These are phyloP conservation scores for Pocillopora verrucosa DNA, from an alignment of 64 coral and sea anemone genomes.

Conservation along the genomic window DNA sequence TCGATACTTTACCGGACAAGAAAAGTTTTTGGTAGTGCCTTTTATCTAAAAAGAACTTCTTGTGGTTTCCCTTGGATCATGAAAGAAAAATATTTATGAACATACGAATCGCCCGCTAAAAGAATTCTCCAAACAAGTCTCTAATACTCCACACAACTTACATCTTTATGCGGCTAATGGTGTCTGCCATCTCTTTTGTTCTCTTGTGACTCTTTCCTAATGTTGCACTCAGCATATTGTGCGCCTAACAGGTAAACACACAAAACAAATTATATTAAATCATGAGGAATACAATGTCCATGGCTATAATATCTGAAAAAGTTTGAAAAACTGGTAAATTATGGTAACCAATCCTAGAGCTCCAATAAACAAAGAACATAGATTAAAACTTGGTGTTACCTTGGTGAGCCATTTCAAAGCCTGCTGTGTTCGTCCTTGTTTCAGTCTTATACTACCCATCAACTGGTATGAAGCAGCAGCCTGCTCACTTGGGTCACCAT, in stretches of 20 bases:
- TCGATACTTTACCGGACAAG: too few relatives aligned
- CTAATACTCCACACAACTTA: not conserved
- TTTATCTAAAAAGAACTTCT: too few relatives aligned
- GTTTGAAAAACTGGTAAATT: too few relatives aligned
- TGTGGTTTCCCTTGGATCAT: too few relatives aligned
- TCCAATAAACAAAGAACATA: not conserved
- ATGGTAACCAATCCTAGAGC: too few relatives aligned
- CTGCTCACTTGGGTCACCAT: slow-evolving; percentile 70
- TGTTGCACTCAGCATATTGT: slow-evolving; percentile 35
- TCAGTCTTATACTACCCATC: slow-evolving; percentile 65
- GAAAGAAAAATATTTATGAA: too few relatives aligned
- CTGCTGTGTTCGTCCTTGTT: slow-evolving; percentile 57
- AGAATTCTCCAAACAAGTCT: too few relatives aligned
- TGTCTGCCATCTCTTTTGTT: slow-evolving; percentile 45
- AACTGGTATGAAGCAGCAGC: slow-evolving; percentile 61
- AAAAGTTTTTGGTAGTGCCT: too few relatives aligned
- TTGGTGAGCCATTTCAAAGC: slow-evolving; percentile 67
- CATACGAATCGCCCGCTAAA: too few relatives aligned
- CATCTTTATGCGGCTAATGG: slow-evolving; percentile 36
- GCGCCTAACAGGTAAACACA: not conserved
- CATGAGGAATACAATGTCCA: too few relatives aligned
- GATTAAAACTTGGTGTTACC: slow-evolving; percentile 2
- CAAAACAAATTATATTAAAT: too few relatives aligned
- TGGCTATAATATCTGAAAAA: too few relatives aligned
- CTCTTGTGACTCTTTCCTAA: slow-evolving; percentile 49